Base-by-base conservation (phyloP, 2,797 vertebrate genomes). In the Rhabdophis nuchalis region DNA sequence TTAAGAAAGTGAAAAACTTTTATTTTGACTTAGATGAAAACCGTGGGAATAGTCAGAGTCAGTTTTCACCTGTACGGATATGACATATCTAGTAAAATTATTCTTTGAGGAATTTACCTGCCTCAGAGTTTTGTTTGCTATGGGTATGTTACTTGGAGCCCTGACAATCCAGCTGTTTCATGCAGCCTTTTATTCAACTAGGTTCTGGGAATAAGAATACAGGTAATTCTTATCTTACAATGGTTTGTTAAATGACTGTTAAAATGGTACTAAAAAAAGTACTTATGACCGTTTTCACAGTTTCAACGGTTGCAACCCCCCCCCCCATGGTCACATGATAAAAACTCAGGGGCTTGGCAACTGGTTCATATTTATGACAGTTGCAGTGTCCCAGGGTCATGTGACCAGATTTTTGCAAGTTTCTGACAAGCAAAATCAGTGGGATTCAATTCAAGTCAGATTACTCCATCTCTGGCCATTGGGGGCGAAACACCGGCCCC, bases 301-400 rank as follows among this genome's bases (percentile, higher is more conserved):
- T n/a, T 68, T 32, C 5, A n/a, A 0, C 0, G 0, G 5, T 16
- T 68, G 29, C 2, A 68, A 2, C 5, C 32, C n/a, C 61, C 12
- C 29, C 13, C 61, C 12, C 29, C 13, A n/a, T 64, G 13, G 5
- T 64, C 29, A 64, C 2, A 0, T 64, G 61, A 64, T 64, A n/a
- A 64, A 64, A 64, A 64, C 14, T 64, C 12, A 64, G 64, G 16
- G 2, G 0, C 64, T 16, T 32, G 13, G n/a, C n/a, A n/a, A 68
- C n/a, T 68, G 13, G 64, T 16, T 32, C n/a, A 16, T 68, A 68
- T 32, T 68, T 68, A 68, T 32, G n/a, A 68, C 0, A 4, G 5
- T 68, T 68, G 61, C 29, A 1, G 29, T 64, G 27, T n/a, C 5
- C 29, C 13, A 64, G 13, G 13, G 29, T 68, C 64, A 68, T 32